Base-by-base conservation (phyloP, 2,113 vertebrate species). In the Nematolebias whitei region DNA sequence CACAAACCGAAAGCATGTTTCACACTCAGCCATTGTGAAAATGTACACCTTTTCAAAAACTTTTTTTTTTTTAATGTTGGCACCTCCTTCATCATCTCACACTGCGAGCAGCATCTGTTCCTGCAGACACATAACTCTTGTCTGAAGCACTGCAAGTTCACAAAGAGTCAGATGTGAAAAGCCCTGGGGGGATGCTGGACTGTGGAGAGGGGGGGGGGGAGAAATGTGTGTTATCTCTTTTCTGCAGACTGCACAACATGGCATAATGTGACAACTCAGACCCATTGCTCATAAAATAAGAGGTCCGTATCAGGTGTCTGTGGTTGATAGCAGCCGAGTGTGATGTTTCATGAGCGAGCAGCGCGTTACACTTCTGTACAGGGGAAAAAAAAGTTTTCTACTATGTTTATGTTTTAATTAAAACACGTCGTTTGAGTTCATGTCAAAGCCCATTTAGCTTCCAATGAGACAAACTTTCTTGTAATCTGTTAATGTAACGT, bases 211-310 rank as follows among this genome's bases (percentile, higher is more conserved):
- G 16, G 19, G 10, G 18, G 56, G 35, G 52, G 62, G 59, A 56
- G 45, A 41, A 39, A n/a, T 19, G 26, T 7, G 61, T 16, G 29
- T 75, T 83, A 78, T 78, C 71, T 60, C 19, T 52, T 73, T 68
- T 76, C 68, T 69, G 54, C 68, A 71, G 57, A 48, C 74, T 66
- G 49, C 20, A 32, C 12, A 2, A 57, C 51, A 29, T 13, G 6
- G 51, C 18, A 55, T 56, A 40, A 29, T 57, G 47, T 14, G 51
- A 38, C 72, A 57, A 61, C 51, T 55, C 57, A 22, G 68, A 66
- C 32, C 52, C 40, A 13, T 4, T 20, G 7, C 12, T 47, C 48
- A 59, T 51, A 61, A 63, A 35, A 20, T 22, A 24, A 51, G 26
- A 74, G 53, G 44, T 40, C 35, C 73, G 18, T 44, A 26, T 53